Conservation (phyloP, 2,797 vertebrate species). For the Aythya fuligula region DNA sequence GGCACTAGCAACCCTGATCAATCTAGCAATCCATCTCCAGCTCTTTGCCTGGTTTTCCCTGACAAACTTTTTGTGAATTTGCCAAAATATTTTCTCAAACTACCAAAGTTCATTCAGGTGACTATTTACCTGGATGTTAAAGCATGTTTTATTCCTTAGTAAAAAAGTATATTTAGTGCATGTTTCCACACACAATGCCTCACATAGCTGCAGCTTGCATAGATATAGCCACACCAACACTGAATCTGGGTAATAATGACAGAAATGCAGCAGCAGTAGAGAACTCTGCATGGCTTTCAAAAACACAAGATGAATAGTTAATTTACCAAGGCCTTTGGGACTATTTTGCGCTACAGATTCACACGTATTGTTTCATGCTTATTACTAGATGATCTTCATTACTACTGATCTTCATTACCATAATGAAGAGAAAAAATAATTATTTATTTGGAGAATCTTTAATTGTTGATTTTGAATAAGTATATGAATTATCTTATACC, state of each 20-base stretch:
- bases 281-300: background rate
- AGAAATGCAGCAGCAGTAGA: background rate
- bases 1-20: background rate
- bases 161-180: background rate
- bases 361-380: background rate
- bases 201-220: background rate
- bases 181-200: background rate
- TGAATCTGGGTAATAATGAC: background rate
- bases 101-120: background rate
- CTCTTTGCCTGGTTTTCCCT: background rate
- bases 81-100: background rate
- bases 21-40: background rate
- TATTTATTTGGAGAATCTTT: background rate
- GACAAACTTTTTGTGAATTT: background rate
- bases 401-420: background rate
- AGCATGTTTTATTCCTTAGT: background rate
- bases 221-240: background rate
- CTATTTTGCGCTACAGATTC: background rate
- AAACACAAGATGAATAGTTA: background rate
- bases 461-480: slow-evolving; percentile 3
- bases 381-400: background rate
- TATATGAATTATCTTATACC: background rate
- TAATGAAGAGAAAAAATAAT: background rate
- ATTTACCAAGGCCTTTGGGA: background rate
- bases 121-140: background rate